Percentiles rank a stretch among this genome's conserved stretches.
Evolutionary conservation across 35 echinoderm and acorn worm species (phyloP).

Genomic region (Acanthaster planci): DNA sequence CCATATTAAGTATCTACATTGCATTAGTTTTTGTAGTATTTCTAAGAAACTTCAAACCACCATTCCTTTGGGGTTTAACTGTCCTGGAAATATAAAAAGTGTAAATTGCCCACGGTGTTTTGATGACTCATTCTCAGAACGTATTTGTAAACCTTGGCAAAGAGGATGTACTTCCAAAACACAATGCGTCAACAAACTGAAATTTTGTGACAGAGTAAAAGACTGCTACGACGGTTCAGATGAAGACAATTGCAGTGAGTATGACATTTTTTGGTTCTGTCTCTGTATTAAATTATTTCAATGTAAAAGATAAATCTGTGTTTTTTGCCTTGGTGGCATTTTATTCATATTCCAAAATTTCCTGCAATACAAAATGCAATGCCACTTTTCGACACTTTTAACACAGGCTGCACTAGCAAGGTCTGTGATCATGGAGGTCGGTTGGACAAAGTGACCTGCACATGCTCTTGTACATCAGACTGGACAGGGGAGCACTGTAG

Average conservation of each 20-base stretch:
- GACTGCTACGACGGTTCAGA: background rate
- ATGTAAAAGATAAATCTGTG: background rate
- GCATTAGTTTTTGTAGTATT: too few species aligned
- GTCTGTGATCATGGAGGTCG: background rate
- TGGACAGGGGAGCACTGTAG: background rate
- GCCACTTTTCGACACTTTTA: background rate
- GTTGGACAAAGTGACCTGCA: background rate
- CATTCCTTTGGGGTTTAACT: background rate
- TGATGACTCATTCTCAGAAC: background rate
- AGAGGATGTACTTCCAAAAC: background rate
- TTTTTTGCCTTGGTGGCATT: background rate
- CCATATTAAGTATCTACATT: too few species aligned
- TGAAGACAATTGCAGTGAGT: background rate
- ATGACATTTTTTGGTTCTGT: background rate
- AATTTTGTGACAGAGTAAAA: background rate
- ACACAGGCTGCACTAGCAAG: background rate
- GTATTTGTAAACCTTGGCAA: background rate
- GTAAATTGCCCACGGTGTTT: background rate
- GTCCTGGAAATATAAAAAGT: background rate
- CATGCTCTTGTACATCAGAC: background rate
- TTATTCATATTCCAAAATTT: background rate
- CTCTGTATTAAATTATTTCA: background rate
- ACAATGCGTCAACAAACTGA: background rate
- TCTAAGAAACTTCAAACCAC: background rate
- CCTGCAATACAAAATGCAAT: background rate